These are phyloP conservation scores for Hoplostethus mediterraneus DNA, from an alignment of 2,797 vertebrate genomes.

Conservation along the genomic window DNA sequence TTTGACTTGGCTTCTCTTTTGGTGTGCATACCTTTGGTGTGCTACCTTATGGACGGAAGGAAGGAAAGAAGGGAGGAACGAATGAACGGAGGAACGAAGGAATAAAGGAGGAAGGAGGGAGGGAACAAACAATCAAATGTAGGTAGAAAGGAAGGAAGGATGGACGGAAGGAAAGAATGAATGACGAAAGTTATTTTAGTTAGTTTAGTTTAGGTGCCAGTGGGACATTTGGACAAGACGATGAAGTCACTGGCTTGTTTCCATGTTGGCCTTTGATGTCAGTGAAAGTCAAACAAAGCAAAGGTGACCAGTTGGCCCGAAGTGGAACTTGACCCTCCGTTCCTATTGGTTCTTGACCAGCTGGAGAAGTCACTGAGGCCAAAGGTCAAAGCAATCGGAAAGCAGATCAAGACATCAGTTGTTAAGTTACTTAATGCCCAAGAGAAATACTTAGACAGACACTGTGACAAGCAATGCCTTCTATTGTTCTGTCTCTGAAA, in stretches of 20 bases:
- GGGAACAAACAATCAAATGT: no score
- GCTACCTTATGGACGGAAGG: background rate
- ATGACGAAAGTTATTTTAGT: no score
- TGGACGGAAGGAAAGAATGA: no score
- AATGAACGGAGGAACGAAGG: background rate
- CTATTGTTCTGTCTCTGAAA: background rate
- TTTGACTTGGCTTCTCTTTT: conserved; percentile 2
- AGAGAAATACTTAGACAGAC: conserved; percentile 47
- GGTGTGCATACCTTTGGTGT: conserved; percentile 1
- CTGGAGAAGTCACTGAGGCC: conserved; percentile 68
- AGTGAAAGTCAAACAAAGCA: conserved; percentile 6
- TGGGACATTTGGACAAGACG: background rate
- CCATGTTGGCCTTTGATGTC: background rate
- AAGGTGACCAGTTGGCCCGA: conserved; percentile 25
- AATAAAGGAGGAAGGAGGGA: no score
- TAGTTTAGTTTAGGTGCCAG: no score
- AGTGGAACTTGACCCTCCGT: conserved; percentile 69
- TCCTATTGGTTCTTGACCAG: conserved; percentile 69
- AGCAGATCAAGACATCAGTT: conserved; percentile 67
- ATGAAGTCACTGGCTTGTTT: background rate
- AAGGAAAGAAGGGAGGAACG: background rate
- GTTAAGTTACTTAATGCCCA: conserved; percentile 59
- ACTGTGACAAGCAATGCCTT: background rate
- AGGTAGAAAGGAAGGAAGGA: background rate
- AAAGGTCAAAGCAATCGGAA: conserved; percentile 77